These are phyloP conservation scores for Leptobrachium ailaonicum DNA, from an alignment of 2,113 vertebrate genomes.

Conservation along the genomic window DNA sequence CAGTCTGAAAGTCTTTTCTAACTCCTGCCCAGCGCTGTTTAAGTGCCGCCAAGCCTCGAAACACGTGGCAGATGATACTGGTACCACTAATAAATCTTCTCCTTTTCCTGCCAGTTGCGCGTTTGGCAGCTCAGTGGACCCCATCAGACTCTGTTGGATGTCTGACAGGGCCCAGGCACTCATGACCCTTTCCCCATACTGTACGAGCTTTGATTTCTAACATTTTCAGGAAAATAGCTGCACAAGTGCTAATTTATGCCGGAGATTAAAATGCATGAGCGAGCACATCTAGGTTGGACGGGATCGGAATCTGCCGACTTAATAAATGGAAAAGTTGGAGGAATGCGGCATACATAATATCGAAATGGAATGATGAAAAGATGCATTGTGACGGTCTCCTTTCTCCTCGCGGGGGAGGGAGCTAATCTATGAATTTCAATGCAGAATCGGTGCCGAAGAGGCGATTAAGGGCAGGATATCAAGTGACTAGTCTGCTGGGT, in stretches of 20 bases:
- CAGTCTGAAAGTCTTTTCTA: too few species aligned
- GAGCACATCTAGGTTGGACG: constrained; percentile 65
- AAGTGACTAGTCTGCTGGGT: constrained; percentile 42
- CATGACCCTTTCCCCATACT: neutral
- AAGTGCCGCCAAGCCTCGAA: too few species aligned
- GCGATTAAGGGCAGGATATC: constrained; percentile 49
- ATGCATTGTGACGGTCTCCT: constrained; percentile 52
- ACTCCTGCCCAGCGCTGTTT: too few species aligned
- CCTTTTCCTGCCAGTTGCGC: too few species aligned
- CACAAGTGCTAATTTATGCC: constrained; percentile 56
- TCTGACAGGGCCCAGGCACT: too few species aligned
- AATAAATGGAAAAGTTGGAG: constrained; percentile 57
- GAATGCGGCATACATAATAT: constrained; percentile 52
- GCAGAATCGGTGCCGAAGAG: constrained; percentile 43
- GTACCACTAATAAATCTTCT: too few species aligned
- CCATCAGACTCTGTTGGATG: too few species aligned
- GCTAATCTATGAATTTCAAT: constrained; percentile 56
- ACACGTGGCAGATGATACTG: too few species aligned
- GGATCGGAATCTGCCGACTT: constrained; percentile 66
- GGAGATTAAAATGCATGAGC: constrained; percentile 68
- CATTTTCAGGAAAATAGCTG: constrained; percentile 45
- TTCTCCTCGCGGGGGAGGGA: constrained; percentile 25
- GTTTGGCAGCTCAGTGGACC: too few species aligned
- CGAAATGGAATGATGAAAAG: constrained; percentile 61
- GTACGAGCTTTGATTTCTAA: constrained; percentile 32